Evolutionary conservation across 2,797 vertebrate species (phyloP), one percentile per base, ranked within the genome.

Genomic region (Scleropages formosus): DNA sequence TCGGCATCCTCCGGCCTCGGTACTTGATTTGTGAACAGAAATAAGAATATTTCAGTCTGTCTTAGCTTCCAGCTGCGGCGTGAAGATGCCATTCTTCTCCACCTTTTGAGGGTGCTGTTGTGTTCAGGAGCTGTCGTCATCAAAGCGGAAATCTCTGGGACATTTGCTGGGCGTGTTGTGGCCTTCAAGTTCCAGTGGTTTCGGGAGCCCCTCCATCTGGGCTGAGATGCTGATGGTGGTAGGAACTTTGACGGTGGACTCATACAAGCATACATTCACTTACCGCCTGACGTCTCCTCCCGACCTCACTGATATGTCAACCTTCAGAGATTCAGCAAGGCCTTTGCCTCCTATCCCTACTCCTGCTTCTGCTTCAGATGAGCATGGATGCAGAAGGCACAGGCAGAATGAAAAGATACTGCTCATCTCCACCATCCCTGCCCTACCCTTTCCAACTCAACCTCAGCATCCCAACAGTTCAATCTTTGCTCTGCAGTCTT

Each of bases 41-140:
- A n/a, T n/a, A n/a, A 44, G 39, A 26, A 31, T 60, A 31, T 60
- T 27, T 31, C 0, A 9, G 56, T n/a, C 53, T 60, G 70, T 46
- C 27, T 20, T 60, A 72, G 47, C 53, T 56, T n/a, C 20, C 49
- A 70, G 49, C 47, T 70, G 49, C 56, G 22, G 49, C 15, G 16
- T 53, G 49, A 58, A 71, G 69, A 71, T 71, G 56, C 56, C 69
- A 31, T 49, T 58, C 12, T 58, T 58, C 31, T 58, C 12, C 12
- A 13, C 49, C 68, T 71, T 56, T 15, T 27, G 22, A 24, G 31
- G 53, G 68, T 58, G 8, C 3, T 51, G 71, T 71, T 71, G 68
- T 56, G 15, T 8, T 4, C n/a, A 12, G 44, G 16, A 13, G 46
- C 9, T 70, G 68, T 56, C 68, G 53, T 24, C 49, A 9, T 47